phyloP scores from a whole-genome alignment of 1,140 invertebrate genomes.

The Rhynchophorus ferrugineus region DNA sequence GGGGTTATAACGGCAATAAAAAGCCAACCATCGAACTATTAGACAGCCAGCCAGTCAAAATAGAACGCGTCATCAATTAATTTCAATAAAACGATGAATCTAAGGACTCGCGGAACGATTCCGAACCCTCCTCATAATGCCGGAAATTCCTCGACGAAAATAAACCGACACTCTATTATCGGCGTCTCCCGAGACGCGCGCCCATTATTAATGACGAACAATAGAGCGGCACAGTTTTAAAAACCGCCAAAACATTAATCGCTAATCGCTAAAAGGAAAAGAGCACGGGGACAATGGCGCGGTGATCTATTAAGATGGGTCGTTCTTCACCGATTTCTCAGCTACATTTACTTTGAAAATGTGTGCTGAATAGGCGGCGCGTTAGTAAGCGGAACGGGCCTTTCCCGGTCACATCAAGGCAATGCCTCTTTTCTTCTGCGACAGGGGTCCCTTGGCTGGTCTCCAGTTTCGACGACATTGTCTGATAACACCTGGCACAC shows the following conservation, averaged over 20 bases:
- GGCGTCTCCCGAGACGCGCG: background rate
- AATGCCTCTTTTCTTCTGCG: constrained; percentile 17
- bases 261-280: constrained; percentile 36
- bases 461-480: constrained; percentile 18
- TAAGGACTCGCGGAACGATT: no score
- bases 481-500: constrained; percentile 21
- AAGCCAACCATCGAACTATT: no score
- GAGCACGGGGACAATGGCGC: constrained; percentile 34
- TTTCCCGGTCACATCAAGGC: constrained; percentile 16
- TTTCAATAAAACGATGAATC: no score
- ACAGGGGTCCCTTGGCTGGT: constrained; percentile 18
- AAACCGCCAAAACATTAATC: constrained; percentile 39
- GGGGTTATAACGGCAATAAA: no score
- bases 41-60: no score
- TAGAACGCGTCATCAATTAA: no score
- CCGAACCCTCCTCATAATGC: no score
- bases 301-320: constrained; percentile 40
- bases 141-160: background rate
- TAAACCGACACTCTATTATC: constrained; percentile 1
- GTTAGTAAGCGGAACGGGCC: constrained; percentile 6
- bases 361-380: constrained; percentile 29
- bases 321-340: constrained; percentile 42
- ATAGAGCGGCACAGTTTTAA: constrained; percentile 33
- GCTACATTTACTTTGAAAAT: constrained; percentile 42
- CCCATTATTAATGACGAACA: constrained; percentile 35